These are phyloP conservation scores for Mayetiola destructor DNA, from an alignment of 2,888 invertebrate species.

Conservation along the genomic window DNA sequence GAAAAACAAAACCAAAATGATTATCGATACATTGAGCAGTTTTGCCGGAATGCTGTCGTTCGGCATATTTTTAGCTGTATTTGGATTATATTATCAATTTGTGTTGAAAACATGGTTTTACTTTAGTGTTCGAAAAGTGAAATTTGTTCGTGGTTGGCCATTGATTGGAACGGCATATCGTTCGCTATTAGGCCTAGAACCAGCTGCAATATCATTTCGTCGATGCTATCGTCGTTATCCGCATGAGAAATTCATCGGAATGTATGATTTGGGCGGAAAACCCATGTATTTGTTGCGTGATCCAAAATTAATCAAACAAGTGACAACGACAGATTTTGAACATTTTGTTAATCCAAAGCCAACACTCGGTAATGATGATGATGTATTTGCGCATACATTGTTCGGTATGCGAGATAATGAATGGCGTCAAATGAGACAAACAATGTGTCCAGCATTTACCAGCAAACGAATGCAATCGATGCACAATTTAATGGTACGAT, in stretches of 20 bases:
- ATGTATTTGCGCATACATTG: slow-evolving; percentile 38
- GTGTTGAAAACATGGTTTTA: neutral
- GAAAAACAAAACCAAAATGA: too few species aligned
- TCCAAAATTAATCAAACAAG: slow-evolving; percentile 39
- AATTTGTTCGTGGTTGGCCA: slow-evolving; percentile 8
- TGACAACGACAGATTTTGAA: slow-evolving; percentile 43
- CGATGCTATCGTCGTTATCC: neutral
- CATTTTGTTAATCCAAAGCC: slow-evolving; percentile 39
- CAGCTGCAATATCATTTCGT: neutral
- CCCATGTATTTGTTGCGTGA: slow-evolving; percentile 39
- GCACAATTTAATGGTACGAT: slow-evolving; percentile 18
- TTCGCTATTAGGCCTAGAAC: neutral
- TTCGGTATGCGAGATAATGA: slow-evolving; percentile 35
- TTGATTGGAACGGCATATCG: neutral
- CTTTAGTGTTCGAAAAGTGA: slow-evolving; percentile 8
- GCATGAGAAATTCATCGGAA: slow-evolving; percentile 35
- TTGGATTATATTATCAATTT: neutral
- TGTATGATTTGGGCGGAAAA: slow-evolving; percentile 32
- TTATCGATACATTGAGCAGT: neutral
- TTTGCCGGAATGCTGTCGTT: neutral
- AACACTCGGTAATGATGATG: slow-evolving; percentile 30
- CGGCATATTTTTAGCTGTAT: neutral
- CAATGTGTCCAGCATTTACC: slow-evolving; percentile 20
- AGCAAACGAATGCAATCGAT: slow-evolving; percentile 18
- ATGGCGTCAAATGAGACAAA: slow-evolving; percentile 35